Base-by-base conservation (phyloP, 2,113 vertebrate species). In the Steatornis caripensis region DNA sequence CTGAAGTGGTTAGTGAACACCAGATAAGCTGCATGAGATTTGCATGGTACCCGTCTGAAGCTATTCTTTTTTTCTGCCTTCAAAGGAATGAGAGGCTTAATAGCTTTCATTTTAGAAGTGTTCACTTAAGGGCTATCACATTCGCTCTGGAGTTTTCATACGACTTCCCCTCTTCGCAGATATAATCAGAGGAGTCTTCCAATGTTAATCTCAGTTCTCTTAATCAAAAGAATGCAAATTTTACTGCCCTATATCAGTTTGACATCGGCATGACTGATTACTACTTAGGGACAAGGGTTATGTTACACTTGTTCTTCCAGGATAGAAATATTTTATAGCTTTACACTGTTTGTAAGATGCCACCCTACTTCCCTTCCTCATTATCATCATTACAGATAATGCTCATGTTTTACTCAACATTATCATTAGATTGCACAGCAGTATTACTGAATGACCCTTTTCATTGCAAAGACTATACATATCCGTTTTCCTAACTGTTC, bases 201-300 rank as follows among this genome's bases (percentile, higher is more conserved):
- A 91, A 41, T 53, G 80, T 89, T 95, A 93, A 92, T 93, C 79
- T 90, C 82, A 68, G 65, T 78, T 92, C 51, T 93, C 26, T 39
- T 88, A 81, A 94, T 92, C 88, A 93, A 94, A 97, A 87, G 90
- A 64, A 97, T 93, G 89, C 64, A 93, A 94, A 92, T 95, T 78
- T 92, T 80, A 46, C 82, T 85, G 48, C 89, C 85, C 36, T 93
- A 65, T 95, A 81, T 68, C 72, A 57, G 60, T 91, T 71, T 94
- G 88, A 71, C 55, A 93, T 84, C 80, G 53, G 29, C 72, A 93
- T 76, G 89, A 92, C 65, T 90, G 90, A 96, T 78, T 93, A 37
- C n/a, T 55, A 82, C 69, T 78, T 69, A 89, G 22, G 53, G 72
- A 89, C 84, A 94, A 82, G 72, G 60, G 79, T 90, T 93, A 68